Conservation (phyloP, 2,797 vertebrate genomes). For the Neosilurus hyrtlii region DNA sequence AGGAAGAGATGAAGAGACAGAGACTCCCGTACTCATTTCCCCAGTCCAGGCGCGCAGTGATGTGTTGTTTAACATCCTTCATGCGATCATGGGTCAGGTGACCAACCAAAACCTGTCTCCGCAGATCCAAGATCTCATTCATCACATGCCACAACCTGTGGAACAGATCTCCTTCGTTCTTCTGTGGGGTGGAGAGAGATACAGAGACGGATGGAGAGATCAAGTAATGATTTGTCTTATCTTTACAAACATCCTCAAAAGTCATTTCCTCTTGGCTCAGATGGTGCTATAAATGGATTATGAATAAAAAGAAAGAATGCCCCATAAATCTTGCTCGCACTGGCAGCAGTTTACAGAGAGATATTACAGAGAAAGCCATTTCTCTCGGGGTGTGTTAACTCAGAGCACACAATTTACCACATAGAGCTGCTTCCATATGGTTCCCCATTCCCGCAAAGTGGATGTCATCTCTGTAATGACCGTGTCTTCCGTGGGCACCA, state of each 20-base stretch:
- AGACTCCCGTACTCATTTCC: conserved; percentile 91
- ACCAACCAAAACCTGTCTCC: conserved; percentile 91
- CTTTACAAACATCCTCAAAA: neutral
- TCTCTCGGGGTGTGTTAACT: neutral
- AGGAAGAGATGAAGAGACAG: neutral
- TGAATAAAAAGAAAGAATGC: neutral
- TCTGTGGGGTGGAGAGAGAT: conserved; percentile 67
- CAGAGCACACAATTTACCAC: conserved; percentile 76
- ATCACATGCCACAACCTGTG: conserved; percentile 98
- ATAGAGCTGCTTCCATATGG: conserved; percentile 98
- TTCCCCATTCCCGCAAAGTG: conserved; percentile 94
- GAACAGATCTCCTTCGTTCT: conserved; percentile 96
- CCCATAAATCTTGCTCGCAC: neutral
- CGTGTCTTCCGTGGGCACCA: conserved; percentile 93
- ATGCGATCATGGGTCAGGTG: conserved; percentile 95
- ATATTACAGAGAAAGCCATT: neutral
- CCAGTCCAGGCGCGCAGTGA: conserved; percentile 96
- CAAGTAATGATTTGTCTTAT: neutral
- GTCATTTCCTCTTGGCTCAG: conserved; percentile 13
- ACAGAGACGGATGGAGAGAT: neutral
- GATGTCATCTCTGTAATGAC: conserved; percentile 99
- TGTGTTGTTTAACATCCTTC: conserved; percentile 95
- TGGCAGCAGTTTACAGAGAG: neutral
- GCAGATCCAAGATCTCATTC: conserved; percentile 95
- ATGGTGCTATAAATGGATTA: neutral